Evolutionary conservation across 2,113 vertebrate species (phyloP).

Genomic region (Heptranchias perlo): DNA sequence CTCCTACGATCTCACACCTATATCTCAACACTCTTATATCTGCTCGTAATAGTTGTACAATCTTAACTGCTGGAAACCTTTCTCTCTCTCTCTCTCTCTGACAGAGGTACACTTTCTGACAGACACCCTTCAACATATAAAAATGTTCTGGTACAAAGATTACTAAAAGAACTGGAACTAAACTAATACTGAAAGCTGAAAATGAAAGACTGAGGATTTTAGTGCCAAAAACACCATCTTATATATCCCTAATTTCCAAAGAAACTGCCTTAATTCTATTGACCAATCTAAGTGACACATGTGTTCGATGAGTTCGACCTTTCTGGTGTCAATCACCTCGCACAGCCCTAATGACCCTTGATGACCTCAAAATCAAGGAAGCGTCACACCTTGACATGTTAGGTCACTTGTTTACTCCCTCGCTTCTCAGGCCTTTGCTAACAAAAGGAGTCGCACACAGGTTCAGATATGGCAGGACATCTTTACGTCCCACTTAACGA

Average conservation of each 20-base stretch:
- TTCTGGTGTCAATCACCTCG: no score
- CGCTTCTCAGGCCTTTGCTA: not conserved
- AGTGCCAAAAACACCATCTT: not conserved
- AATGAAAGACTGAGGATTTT: not conserved
- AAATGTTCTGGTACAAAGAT: not conserved
- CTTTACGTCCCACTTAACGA: no score
- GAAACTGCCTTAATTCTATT: no score
- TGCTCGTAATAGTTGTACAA: not conserved
- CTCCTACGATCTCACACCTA: not conserved
- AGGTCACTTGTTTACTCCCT: not conserved
- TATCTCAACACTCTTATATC: not conserved
- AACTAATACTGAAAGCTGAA: not conserved
- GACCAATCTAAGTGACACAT: no score
- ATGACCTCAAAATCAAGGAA: no score
- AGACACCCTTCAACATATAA: not conserved
- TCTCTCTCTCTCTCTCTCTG: not conserved
- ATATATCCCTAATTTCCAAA: no score
- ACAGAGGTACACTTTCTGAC: not conserved
- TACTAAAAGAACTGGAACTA: not conserved
- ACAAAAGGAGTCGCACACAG: no score
- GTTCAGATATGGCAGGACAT: no score
- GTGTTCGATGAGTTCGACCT: no score
- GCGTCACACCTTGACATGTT: no score
- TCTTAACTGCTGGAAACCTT: not conserved
- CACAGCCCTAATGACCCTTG: no score